Conservation (phyloP, 2,797 vertebrate species). For the Sparidentex hasta region DNA sequence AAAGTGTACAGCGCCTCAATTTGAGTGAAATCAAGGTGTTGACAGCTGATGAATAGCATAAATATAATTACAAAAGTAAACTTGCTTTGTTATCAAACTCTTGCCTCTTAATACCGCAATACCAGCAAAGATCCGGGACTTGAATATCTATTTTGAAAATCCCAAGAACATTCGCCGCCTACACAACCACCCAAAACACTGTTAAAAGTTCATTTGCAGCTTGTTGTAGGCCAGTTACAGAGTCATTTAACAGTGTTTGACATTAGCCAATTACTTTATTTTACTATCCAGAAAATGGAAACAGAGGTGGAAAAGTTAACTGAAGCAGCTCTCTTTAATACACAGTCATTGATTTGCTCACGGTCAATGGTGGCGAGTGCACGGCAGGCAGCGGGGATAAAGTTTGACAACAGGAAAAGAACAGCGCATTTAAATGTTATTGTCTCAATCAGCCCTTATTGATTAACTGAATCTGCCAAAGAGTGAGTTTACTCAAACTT, state of each 20-base stretch:
- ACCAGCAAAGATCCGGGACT: not conserved
- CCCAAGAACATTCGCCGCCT: slow-evolving; percentile 13
- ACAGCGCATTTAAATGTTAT: slow-evolving; percentile 35
- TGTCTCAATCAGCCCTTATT: slow-evolving; percentile 35
- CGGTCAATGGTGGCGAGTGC: slow-evolving; percentile 26
- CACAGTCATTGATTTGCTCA: slow-evolving; percentile 46
- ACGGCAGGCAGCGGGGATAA: slow-evolving; percentile 17
- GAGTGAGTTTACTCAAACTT: slow-evolving; percentile 9
- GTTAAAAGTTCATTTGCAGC: slow-evolving; percentile 17
- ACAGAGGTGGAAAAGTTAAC: slow-evolving; percentile 14
- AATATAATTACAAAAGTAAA: not conserved
- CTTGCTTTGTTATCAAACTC: not conserved
- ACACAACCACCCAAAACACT: not conserved
- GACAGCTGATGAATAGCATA: too few relatives aligned
- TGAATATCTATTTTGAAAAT: not conserved
- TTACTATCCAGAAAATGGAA: slow-evolving; percentile 8
- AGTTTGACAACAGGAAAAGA: slow-evolving; percentile 39
- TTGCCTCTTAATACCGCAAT: not conserved
- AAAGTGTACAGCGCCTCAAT: not conserved
- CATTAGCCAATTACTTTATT: slow-evolving; percentile 47
- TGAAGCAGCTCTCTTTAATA: slow-evolving; percentile 35
- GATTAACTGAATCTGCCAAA: slow-evolving; percentile 28
- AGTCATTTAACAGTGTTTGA: slow-evolving; percentile 27
- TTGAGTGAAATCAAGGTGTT: not conserved
- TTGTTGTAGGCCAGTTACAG: slow-evolving; percentile 8